phyloP scores from a whole-genome alignment of 2,113 vertebrate genomes.

The Cebidichthys violaceus region DNA sequence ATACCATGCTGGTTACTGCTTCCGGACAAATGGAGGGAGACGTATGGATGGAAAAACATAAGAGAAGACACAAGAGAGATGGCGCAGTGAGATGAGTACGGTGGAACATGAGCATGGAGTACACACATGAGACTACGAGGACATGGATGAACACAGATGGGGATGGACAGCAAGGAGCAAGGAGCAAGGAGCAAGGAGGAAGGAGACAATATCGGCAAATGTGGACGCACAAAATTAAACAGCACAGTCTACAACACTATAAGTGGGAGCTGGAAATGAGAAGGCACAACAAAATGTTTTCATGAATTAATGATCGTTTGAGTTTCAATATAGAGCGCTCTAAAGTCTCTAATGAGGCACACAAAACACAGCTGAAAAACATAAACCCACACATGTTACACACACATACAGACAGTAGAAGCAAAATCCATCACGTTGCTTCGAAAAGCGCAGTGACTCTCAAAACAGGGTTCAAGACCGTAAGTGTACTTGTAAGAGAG shows the following conservation, averaged over 20 bases:
- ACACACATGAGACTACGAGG: conserved; percentile 53
- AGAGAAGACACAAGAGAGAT: conserved; percentile 79
- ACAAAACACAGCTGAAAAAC: background rate
- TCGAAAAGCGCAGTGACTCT: background rate
- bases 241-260: background rate
- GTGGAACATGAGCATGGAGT: conserved; percentile 55
- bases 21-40: conserved; percentile 75
- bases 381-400: background rate
- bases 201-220: conserved; percentile 9
- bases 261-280: background rate
- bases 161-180: conserved; percentile 20
- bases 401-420: background rate
- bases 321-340: background rate
- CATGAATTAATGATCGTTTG: background rate
- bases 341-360: background rate
- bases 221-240: background rate
- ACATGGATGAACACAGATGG: conserved; percentile 29
- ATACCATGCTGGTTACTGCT: conserved; percentile 82
- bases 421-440: background rate
- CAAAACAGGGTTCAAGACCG: background rate
- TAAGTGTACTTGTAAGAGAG: conserved; percentile 11
- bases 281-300: background rate
- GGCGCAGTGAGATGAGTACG: conserved; percentile 67
- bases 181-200: conserved; percentile 20
- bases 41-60: conserved; percentile 71